Base-by-base conservation (phyloP, 2,113 vertebrate species). In the Chrysochloris asiatica region DNA sequence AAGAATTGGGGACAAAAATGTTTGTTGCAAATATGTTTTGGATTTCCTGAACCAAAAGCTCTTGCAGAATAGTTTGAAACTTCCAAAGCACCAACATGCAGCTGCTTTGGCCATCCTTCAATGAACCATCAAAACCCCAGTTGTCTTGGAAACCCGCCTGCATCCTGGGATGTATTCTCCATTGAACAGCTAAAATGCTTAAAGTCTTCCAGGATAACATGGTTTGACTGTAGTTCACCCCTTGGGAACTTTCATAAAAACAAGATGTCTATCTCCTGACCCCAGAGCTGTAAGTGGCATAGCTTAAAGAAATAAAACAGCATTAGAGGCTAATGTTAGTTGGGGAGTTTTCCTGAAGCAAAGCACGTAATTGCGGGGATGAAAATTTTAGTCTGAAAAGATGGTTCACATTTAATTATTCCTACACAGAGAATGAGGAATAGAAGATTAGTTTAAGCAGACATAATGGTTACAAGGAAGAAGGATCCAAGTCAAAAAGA, bases 1-100 rank as follows among this genome's bases (percentile, higher is more conserved):
- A 87, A 95, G 95, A 95, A 95, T 86, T 86, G 78, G 93, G 77
- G 63, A 94, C 72, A 87, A 95, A 96, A 96, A 94, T 94, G 33
- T 95, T 95, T 95, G 81, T 84, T 87, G 91, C 61, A 92, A 95
- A 96, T 96, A 94, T 95, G 96, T 95, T 97, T 96, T 94, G 89
- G 85, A 93, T 97, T 96, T 96, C 79, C 89, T 95, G 78, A 95
- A 95, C 91, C 84, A 86, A 93, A 89, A 95, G 81, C 89, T 83
- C 86, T 95, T 92, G 84, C 54, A 85, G 94, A 94, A 87, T 89
- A 65, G 41, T 84, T 84, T 59, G 87, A 79, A 80, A 90, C 92
- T 92, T 95, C 84, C 92, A 88, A 89, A 82, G 81, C 73, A 73
- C 93, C 94, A 80, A 2, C 17, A 33, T 28, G 43, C 93, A 96